Percentiles rank a stretch among this genome's conserved stretches.
Conservation (phyloP, 2,797 vertebrate species). For the Buphagus erythrorhynchus region DNA sequence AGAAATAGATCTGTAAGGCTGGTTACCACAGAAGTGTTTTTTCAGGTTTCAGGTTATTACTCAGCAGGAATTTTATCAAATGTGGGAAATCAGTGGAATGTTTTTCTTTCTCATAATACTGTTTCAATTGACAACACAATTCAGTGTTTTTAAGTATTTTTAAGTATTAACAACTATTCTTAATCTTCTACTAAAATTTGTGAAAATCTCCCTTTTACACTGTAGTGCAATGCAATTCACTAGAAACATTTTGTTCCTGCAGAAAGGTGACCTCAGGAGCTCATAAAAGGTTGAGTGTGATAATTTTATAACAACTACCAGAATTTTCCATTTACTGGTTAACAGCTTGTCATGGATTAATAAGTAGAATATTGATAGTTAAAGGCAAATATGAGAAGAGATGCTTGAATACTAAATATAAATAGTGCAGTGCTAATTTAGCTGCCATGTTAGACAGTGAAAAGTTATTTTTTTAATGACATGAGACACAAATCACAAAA, state of each 20-base stretch:
- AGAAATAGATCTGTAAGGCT: neutral
- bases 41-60: neutral
- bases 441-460: neutral
- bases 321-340: neutral
- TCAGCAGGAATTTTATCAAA: conserved; percentile 2
- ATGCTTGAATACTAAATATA: neutral
- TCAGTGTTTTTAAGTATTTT: too few relatives aligned
- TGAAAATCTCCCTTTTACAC: neutral
- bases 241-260: neutral
- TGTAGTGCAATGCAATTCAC: neutral
- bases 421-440: neutral
- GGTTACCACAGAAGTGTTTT: neutral
- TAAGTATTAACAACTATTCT: neutral
- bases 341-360: neutral
- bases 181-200: neutral
- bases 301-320: neutral
- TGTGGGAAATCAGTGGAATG: neutral
- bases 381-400: neutral
- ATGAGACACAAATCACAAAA: neutral
- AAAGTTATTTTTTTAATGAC: neutral
- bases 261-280: neutral
- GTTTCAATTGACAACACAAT: neutral
- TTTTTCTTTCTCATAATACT: neutral
- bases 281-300: neutral
- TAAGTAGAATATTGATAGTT: neutral